Evolutionary conservation across 2,113 vertebrate genomes (phyloP), one percentile per base, ranked within the genome.

Genomic region (Calidris pygmaea): DNA sequence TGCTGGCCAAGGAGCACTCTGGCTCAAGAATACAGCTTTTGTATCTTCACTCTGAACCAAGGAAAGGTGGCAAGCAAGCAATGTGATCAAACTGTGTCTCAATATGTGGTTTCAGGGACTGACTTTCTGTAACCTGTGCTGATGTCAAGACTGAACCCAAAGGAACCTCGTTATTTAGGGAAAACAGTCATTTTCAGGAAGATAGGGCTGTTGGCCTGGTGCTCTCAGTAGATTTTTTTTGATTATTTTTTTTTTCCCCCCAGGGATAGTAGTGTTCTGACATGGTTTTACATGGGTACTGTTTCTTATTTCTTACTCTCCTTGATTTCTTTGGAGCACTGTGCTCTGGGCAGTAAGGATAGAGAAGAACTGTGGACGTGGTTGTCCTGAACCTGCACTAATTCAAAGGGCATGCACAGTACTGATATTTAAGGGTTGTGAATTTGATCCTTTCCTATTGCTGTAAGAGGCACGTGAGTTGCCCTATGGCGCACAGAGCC

Each of bases 191-290:
- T 62, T 84, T 90, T 80, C 50, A 81, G 50, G 32, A 53, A 58
- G 41, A 21, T 20, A 26, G 20, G 12, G 30, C 45, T 80, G 39
- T 32, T 88, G 60, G 23, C 7, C 24, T 59, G 9, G 7, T 53
- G 26, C 3, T 58, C 4, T 48, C 29, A 10, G 26, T 17, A 77
- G 41, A 32, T 71, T 56, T 16, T 3, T 19, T 43, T 14, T 18
- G 4, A 39, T 39, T 39, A 1, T 3, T 8, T 19, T 14, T 27
- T 37, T 10, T 37, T 10, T 6, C 3, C 2, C 2, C 13, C 15
- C 9, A 21, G 19, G 10, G 30, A 19, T 20, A 43, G 23, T 8
- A 66, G 22, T 21, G 12, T 41, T 93, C 71, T 65, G 16, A 26
- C 8, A 19, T 16, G 21, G 11, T 76, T 94, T 86, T 22, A 43